Conservation (phyloP, 2,797 vertebrate genomes). For the Artibeus jamaicensis region DNA sequence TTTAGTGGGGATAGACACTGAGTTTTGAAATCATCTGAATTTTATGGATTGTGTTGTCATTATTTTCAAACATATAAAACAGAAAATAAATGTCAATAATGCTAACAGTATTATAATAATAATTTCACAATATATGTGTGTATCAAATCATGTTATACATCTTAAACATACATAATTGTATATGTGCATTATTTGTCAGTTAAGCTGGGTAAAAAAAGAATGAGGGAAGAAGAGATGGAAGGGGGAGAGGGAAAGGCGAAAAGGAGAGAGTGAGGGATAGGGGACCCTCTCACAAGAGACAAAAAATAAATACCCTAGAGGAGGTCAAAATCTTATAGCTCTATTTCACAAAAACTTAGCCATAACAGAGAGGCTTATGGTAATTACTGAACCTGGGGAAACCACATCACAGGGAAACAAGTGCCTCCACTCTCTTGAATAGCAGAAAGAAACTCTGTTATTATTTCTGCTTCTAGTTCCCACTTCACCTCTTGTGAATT, state of each 20-base stretch:
- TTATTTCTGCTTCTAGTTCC: not conserved
- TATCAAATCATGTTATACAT: not conserved
- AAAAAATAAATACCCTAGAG: not conserved
- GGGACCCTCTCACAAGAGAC: not conserved
- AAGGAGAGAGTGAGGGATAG: not conserved
- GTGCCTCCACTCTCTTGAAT: not conserved
- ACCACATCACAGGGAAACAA: not conserved
- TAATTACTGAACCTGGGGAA: not conserved
- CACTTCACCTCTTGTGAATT: not conserved
- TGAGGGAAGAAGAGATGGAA: not conserved
- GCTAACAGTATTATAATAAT: not conserved
- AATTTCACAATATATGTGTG: not conserved
- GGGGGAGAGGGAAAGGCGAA: not conserved
- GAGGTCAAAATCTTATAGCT: not conserved
- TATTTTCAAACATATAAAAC: not conserved
- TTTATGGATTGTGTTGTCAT: not conserved
- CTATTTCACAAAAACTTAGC: not conserved
- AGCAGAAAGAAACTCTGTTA: not conserved
- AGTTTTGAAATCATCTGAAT: not conserved
- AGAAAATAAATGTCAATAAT: not conserved
- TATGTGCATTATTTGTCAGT: not conserved
- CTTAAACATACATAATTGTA: not conserved
- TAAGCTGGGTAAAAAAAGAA: not conserved
- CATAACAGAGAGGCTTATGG: not conserved
- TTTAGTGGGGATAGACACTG: not conserved